Evolutionary conservation across 2,888 invertebrate species (phyloP).

Genomic region (Caenorhabditis sinica): DNA sequence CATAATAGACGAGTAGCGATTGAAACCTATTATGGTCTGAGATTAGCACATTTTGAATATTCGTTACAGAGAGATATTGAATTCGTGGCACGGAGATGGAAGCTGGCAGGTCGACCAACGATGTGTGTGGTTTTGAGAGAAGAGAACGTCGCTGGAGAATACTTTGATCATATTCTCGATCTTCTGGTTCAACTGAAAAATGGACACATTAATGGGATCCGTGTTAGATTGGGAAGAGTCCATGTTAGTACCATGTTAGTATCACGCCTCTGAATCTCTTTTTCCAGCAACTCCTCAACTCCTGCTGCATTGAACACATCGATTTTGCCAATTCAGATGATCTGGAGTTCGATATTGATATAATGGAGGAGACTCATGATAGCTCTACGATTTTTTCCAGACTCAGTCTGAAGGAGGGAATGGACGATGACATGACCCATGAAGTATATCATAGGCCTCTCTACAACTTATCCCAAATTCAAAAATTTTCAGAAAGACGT

Average conservation of each 20-base stretch:
- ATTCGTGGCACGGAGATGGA: constrained; percentile 98
- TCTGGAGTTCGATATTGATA: constrained; percentile 79
- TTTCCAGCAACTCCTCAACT: constrained; percentile 94
- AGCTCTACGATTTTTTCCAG: constrained; percentile 64
- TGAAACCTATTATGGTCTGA: constrained; percentile 18
- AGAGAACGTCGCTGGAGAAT: constrained; percentile 89
- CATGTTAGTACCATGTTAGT: constrained; percentile 84
- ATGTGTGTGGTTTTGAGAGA: constrained; percentile 95
- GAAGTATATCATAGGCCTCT: constrained; percentile 53
- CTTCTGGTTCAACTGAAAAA: constrained; percentile 97
- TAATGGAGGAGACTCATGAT: constrained; percentile 79
- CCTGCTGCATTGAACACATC: constrained; percentile 98
- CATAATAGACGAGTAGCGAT: not conserved
- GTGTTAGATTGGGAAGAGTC: constrained; percentile 92
- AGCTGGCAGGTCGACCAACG: constrained; percentile 96
- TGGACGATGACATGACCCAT: constrained; percentile 67
- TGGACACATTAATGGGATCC: constrained; percentile 96
- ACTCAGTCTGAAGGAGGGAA: constrained; percentile 70
- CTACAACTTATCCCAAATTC: not conserved
- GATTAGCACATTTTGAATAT: constrained; percentile 32
- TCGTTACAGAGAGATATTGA: constrained; percentile 90
- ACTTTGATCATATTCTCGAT: constrained; percentile 97
- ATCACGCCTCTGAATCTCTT: not conserved
- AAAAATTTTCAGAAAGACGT: constrained; percentile 65
- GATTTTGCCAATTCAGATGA: constrained; percentile 90